phyloP scores from a whole-genome alignment of 2,888 invertebrate species.

The Villa cingulata region DNA sequence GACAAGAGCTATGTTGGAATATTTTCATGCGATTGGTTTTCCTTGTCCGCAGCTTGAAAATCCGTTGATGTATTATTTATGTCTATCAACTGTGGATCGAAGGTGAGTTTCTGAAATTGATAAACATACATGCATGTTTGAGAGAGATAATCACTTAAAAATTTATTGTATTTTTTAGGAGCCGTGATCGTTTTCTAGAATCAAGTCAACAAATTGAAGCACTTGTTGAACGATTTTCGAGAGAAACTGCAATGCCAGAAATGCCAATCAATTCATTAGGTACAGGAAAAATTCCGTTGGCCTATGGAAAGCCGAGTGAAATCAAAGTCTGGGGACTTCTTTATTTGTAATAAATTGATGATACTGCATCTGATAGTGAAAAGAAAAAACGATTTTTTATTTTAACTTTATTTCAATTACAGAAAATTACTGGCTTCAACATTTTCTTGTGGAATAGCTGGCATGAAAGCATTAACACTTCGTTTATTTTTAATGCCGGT shows the following conservation, averaged over 20 bases:
- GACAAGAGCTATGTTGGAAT: conserved; percentile 82
- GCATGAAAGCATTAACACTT: conserved; percentile 61
- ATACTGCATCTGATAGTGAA: neutral
- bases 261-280: conserved; percentile 44
- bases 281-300: conserved; percentile 55
- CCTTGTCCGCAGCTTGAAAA: conserved; percentile 95
- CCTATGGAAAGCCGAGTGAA: conserved; percentile 59
- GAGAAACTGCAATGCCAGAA: conserved; percentile 60
- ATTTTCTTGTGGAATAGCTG: conserved; percentile 61
- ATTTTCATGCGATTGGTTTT: conserved; percentile 90
- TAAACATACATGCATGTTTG: no score
- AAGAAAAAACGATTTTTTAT: neutral
- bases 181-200: conserved; percentile 81
- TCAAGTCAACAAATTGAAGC: conserved; percentile 88
- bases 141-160: no score
- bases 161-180: conserved; percentile 28
- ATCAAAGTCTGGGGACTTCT: conserved; percentile 54
- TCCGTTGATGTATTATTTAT: conserved; percentile 89
- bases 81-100: conserved; percentile 48
- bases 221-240: conserved; percentile 78
- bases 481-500: conserved; percentile 61
- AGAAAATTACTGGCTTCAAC: conserved; percentile 67
- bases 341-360: conserved; percentile 41
- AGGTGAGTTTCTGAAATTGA: no score
- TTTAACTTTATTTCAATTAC: conserved; percentile 23